These are phyloP conservation scores for Neosilurus hyrtlii DNA, from an alignment of 2,797 vertebrate genomes.

Conservation along the genomic window DNA sequence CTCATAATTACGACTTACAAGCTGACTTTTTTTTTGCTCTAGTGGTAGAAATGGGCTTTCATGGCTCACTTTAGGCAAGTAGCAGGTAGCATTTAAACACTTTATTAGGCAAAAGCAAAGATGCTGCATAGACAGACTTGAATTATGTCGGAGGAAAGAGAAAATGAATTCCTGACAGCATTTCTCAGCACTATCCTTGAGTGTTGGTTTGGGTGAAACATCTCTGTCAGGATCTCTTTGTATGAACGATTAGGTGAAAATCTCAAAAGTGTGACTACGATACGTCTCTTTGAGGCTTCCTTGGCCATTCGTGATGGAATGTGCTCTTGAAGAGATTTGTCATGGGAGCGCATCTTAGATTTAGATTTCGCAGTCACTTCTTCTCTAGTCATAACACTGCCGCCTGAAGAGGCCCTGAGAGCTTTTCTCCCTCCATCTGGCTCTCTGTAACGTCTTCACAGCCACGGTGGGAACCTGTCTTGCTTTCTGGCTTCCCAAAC, in stretches of 20 bases:
- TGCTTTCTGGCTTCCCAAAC: background rate
- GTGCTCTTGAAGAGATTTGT: slow-evolving; percentile 45
- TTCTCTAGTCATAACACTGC: slow-evolving; percentile 64
- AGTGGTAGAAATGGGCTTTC: too few species aligned
- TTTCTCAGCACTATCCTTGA: background rate
- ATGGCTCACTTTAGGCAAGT: too few species aligned
- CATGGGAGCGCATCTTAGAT: slow-evolving; percentile 25
- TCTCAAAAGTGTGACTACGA: slow-evolving; percentile 1
- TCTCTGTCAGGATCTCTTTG: slow-evolving; percentile 15
- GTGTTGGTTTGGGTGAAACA: background rate
- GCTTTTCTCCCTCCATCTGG: slow-evolving; percentile 54
- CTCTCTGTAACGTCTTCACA: slow-evolving; percentile 15
- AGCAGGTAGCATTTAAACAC: background rate
- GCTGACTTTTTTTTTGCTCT: too few species aligned
- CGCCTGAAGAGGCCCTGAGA: slow-evolving; percentile 60
- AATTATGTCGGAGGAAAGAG: background rate
- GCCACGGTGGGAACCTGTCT: background rate
- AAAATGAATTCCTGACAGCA: background rate
- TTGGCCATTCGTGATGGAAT: slow-evolving; percentile 35
- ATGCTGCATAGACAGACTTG: background rate
- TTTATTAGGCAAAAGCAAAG: background rate
- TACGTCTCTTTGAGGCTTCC: background rate
- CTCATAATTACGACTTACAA: too few species aligned
- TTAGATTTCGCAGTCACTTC: slow-evolving; percentile 38
- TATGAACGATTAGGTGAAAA: background rate